These are phyloP conservation scores for Potorous gilbertii DNA, from an alignment of 2,797 vertebrate genomes.

Conservation along the genomic window DNA sequence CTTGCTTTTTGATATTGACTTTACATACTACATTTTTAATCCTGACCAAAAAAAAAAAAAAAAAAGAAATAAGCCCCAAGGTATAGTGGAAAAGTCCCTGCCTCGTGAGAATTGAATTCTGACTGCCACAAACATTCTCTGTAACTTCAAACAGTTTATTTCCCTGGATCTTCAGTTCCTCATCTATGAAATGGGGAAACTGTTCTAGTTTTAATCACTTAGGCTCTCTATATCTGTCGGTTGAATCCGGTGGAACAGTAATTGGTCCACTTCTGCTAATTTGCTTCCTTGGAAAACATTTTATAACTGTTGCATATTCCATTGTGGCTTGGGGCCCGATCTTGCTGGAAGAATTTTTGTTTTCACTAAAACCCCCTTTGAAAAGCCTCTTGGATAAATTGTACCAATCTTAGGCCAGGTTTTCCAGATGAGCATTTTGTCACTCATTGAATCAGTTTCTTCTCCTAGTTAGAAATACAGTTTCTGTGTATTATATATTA, in stretches of 20 bases:
- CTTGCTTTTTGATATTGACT: not conserved
- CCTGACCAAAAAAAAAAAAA: not conserved
- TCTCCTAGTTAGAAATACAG: not conserved
- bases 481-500: not conserved
- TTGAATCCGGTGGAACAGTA: not conserved
- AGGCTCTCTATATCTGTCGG: not conserved
- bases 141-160: not conserved
- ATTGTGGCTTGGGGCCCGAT: not conserved
- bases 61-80: not conserved
- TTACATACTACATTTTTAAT: not conserved
- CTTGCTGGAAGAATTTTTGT: not conserved
- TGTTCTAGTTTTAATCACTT: not conserved
- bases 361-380: not conserved
- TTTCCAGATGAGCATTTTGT: not conserved
- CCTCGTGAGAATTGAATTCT: not conserved
- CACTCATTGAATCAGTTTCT: not conserved
- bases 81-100: not conserved
- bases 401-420: not conserved
- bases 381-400: not conserved
- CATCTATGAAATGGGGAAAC: not conserved
- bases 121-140: not conserved
- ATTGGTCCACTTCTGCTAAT: not conserved
- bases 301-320: not conserved
- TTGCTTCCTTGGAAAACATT: not conserved
- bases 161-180: not conserved